These are phyloP conservation scores for Drosophila engyochracea DNA, from an alignment of 2,888 invertebrate species.

Conservation along the genomic window DNA sequence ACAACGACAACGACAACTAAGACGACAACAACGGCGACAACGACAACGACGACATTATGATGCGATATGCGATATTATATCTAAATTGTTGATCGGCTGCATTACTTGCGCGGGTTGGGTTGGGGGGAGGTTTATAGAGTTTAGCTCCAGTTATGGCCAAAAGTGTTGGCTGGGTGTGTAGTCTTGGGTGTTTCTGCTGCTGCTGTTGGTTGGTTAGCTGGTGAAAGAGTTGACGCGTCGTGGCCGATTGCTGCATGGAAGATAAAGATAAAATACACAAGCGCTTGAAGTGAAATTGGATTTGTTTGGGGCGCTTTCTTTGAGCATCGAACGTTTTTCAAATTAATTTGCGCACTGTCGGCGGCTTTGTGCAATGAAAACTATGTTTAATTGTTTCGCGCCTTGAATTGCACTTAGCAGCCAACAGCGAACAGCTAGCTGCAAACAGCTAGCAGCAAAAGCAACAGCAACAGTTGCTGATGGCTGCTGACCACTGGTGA, in stretches of 20 bases:
- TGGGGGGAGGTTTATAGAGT: constrained; percentile 7
- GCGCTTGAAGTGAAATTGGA: constrained; percentile 73
- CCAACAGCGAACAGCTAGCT: constrained; percentile 5
- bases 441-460: neutral
- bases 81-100: constrained; percentile 82
- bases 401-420: constrained; percentile 64
- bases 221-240: constrained; percentile 71
- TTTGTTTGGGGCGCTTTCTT: constrained; percentile 79
- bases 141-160: constrained; percentile 76
- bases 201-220: constrained; percentile 33
- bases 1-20: constrained; percentile 29
- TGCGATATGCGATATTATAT: constrained; percentile 82
- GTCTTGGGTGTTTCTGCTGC: constrained; percentile 67
- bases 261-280: constrained; percentile 68
- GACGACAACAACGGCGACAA: constrained; percentile 44
- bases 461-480: constrained; percentile 35
- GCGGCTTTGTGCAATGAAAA: constrained; percentile 80
- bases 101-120: constrained; percentile 46
- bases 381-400: constrained; percentile 81
- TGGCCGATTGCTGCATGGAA: constrained; percentile 56
- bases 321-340: constrained; percentile 52
- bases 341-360: constrained; percentile 77
- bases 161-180: constrained; percentile 46
- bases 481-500: constrained; percentile 25
- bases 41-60: constrained; percentile 72